phyloP scores from a whole-genome alignment of 2,797 vertebrate species.

The Limosa lapponica region DNA sequence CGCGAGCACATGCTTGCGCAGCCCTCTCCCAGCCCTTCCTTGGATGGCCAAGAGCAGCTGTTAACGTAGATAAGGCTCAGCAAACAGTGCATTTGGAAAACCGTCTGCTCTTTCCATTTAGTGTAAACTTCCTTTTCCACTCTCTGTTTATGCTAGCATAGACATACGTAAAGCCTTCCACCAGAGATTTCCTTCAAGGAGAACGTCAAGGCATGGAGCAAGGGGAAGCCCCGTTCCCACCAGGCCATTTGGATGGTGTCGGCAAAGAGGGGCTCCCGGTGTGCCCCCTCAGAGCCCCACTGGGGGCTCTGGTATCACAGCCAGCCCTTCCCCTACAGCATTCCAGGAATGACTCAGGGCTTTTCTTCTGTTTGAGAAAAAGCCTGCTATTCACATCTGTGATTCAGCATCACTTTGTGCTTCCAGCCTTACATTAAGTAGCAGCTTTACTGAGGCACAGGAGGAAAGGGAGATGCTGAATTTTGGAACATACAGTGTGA shows the following conservation, averaged over 20 bases:
- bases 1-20: neutral
- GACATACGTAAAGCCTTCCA: neutral
- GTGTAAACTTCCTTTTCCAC: conserved; percentile 17
- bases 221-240: neutral
- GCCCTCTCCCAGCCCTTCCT: neutral
- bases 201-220: neutral
- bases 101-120: neutral
- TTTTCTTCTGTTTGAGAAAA: neutral
- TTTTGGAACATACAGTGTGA: neutral
- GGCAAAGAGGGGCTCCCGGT: fast-evolving
- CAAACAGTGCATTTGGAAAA: neutral
- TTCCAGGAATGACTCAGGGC: fast-evolving
- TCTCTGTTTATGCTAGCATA: neutral
- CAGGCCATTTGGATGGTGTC: fast-evolving
- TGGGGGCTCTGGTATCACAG: fast-evolving
- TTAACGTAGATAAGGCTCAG: neutral
- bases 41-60: neutral
- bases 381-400: neutral
- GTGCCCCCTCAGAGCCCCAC: fast-evolving
- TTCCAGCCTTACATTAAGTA: neutral
- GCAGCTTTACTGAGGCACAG: neutral
- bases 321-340: fast-evolving
- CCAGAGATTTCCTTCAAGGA: neutral
- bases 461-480: neutral
- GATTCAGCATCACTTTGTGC: neutral